phyloP scores from a whole-genome alignment of 2,888 invertebrate genomes.

The Noctua pronuba region DNA sequence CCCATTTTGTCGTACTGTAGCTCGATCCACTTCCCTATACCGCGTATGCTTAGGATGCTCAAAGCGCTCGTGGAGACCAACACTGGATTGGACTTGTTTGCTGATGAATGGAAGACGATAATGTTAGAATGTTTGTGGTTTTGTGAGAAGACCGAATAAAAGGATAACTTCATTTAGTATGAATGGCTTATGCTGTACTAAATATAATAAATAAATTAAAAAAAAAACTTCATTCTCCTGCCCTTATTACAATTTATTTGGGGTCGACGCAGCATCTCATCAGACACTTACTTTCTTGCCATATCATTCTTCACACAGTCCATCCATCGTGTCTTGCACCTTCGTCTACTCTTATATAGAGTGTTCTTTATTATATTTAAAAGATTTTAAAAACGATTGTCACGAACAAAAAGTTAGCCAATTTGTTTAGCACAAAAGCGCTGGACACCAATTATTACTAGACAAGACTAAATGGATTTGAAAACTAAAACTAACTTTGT shows the following conservation, averaged over 20 bases:
- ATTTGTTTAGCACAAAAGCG: conserved; percentile 3
- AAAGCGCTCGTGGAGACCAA: too few relatives aligned
- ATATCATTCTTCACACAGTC: background rate
- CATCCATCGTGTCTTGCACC: background rate
- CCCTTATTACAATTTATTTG: background rate
- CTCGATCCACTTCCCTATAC: too few relatives aligned
- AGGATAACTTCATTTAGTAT: too few relatives aligned
- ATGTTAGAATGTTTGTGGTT: too few relatives aligned
- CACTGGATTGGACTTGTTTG: too few relatives aligned
- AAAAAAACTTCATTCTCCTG: background rate
- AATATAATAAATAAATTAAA: too few relatives aligned
- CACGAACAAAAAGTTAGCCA: background rate
- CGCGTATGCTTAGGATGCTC: too few relatives aligned
- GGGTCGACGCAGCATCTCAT: background rate
- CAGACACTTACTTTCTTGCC: background rate
- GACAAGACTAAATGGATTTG: conserved; percentile 29
- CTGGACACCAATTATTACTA: conserved; percentile 5
- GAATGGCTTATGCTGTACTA: too few relatives aligned
- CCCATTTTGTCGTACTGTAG: too few relatives aligned
- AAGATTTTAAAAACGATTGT: conserved; percentile 4
- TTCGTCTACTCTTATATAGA: background rate
- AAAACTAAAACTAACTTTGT: conserved; percentile 35
- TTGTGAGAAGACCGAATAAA: too few relatives aligned
- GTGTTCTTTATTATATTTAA: background rate
- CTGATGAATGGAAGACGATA: too few relatives aligned